Evolutionary conservation across 2,888 invertebrate species (phyloP).

Genomic region (Apodemia zela): DNA sequence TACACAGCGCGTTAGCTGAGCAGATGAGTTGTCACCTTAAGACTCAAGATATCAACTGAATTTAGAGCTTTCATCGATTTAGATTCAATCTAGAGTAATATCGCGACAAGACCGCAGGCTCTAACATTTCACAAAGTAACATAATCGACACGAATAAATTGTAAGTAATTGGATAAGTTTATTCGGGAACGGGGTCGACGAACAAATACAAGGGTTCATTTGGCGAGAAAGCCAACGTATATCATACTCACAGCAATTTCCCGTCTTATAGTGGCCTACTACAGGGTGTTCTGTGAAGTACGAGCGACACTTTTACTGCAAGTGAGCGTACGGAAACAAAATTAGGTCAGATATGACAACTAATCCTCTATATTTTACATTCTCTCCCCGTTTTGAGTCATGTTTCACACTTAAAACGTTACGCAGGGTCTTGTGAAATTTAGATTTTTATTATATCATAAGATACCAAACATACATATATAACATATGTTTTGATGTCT

Average conservation of each 20-base stretch:
- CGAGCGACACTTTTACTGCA: slow-evolving; percentile 39
- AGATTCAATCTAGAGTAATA: slow-evolving; percentile 8
- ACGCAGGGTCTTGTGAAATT: neutral
- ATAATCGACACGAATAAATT: slow-evolving; percentile 10
- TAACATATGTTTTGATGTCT: no score
- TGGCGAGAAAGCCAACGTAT: slow-evolving; percentile 48
- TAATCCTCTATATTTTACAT: slow-evolving; percentile 1
- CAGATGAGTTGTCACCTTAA: neutral
- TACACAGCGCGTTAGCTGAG: neutral
- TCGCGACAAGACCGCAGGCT: neutral
- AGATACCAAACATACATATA: no score
- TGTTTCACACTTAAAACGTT: neutral
- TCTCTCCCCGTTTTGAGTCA: slow-evolving; percentile 21
- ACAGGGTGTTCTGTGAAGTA: slow-evolving; percentile 37
- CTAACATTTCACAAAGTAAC: neutral
- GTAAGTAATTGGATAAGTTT: slow-evolving; percentile 55
- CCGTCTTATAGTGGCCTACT: slow-evolving; percentile 39
- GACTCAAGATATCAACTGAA: neutral
- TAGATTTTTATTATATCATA: no score
- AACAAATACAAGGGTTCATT: slow-evolving; percentile 42
- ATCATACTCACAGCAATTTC: slow-evolving; percentile 56
- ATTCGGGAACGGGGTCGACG: slow-evolving; percentile 39
- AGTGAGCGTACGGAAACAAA: slow-evolving; percentile 41
- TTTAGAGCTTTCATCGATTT: slow-evolving; percentile 9
- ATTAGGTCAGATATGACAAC: slow-evolving; percentile 39